These are phyloP conservation scores for Notodonta dromedarius DNA, from an alignment of 2,888 invertebrate species.

Conservation along the genomic window DNA sequence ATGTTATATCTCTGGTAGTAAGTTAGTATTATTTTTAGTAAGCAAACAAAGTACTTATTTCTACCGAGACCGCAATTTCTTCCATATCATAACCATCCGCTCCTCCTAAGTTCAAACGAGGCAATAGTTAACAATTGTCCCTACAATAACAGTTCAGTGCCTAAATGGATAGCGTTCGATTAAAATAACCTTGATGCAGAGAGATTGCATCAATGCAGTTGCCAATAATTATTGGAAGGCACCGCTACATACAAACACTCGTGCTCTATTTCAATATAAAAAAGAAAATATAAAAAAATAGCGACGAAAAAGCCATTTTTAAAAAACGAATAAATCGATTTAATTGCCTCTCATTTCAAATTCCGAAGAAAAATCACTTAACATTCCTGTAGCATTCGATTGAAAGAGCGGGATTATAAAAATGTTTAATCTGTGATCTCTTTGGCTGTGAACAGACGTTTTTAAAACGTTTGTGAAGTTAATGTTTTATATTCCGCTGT, in stretches of 20 bases:
- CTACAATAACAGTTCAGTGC: constrained; percentile 55
- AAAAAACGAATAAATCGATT: constrained; percentile 13
- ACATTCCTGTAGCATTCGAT: constrained; percentile 11
- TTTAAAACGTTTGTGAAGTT: too few relatives aligned
- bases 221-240: constrained; percentile 55
- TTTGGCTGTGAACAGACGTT: too few relatives aligned
- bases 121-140: constrained; percentile 30
- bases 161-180: constrained; percentile 43
- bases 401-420: not conserved
- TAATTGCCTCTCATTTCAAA: constrained; percentile 18
- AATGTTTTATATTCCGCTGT: too few relatives aligned
- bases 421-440: not conserved
- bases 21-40: too few relatives aligned
- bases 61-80: too few relatives aligned
- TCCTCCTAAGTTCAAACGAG: constrained; percentile 9
- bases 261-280: constrained; percentile 15
- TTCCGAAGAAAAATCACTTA: constrained; percentile 10
- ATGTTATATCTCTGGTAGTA: too few relatives aligned
- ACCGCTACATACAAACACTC: constrained; percentile 28
- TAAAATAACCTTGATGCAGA: constrained; percentile 67
- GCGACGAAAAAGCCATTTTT: constrained; percentile 9
- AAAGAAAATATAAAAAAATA: not conserved
- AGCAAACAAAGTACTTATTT: too few relatives aligned
- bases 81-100: not conserved
- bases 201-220: constrained; percentile 53